phyloP scores from a whole-genome alignment of 1,140 invertebrate genomes.

The Euura saliciscinereae region DNA sequence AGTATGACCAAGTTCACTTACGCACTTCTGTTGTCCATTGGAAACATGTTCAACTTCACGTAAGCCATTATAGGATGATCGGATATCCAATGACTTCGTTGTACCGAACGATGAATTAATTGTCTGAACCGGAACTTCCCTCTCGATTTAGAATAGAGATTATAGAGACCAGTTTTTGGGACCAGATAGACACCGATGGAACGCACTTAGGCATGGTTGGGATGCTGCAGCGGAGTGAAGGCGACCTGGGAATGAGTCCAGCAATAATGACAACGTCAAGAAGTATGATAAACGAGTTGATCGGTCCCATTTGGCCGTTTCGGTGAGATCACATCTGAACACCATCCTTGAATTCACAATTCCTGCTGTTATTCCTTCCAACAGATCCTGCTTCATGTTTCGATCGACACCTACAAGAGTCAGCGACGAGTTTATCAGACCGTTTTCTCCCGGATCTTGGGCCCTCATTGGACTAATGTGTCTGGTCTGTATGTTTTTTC shows the following conservation, averaged over 20 bases:
- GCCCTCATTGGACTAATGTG: constrained; percentile 23
- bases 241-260: constrained; percentile 31
- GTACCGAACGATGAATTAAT: not conserved
- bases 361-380: not conserved
- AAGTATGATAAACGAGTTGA: constrained; percentile 24
- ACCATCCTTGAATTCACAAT: not conserved
- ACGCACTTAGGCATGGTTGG: constrained; percentile 23
- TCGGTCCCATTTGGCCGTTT: constrained; percentile 36
- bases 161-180: constrained; percentile 8
- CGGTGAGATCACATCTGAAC: constrained; percentile 13
- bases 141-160: constrained; percentile 14
- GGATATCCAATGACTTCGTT: not conserved
- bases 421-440: constrained; percentile 36
- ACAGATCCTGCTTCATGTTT: constrained; percentile 41
- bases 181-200: constrained; percentile 9
- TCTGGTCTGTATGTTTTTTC: constrained; percentile 26
- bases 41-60: constrained; percentile 40
- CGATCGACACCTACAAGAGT: constrained; percentile 31
- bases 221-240: constrained; percentile 25
- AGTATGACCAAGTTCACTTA: constrained; percentile 41
- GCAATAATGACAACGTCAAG: constrained; percentile 34
- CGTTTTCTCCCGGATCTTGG: constrained; percentile 35
- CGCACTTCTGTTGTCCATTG: constrained; percentile 31
- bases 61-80: constrained; percentile 11
- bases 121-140: too few relatives aligned